Conservation (phyloP, 2,113 vertebrate species). For the Corydoras sp. region DNA sequence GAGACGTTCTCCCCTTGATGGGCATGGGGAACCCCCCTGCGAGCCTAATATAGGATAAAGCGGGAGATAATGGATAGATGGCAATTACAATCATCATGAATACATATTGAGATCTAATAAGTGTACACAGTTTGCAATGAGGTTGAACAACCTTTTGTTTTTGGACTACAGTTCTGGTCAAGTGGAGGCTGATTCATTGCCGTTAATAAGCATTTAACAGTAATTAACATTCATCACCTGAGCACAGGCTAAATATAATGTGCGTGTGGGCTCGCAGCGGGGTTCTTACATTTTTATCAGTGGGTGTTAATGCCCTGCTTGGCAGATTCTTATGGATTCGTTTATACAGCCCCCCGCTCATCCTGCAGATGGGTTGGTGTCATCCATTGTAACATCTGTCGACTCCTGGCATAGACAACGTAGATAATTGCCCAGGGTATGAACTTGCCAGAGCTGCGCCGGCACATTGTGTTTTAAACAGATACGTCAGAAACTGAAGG, state of each 20-base stretch:
- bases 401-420: neutral
- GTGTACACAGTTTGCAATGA: too few species aligned
- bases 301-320: slow-evolving; percentile 6
- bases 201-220: neutral
- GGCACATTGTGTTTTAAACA: neutral
- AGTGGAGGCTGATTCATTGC: neutral
- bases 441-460: neutral
- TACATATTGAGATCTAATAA: too few species aligned
- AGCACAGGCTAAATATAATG: slow-evolving; percentile 1
- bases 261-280: neutral
- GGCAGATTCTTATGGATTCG: neutral
- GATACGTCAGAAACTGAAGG: neutral
- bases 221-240: slow-evolving; percentile 23
- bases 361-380: slow-evolving; percentile 33
- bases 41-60: too few species aligned
- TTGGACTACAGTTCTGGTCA: neutral
- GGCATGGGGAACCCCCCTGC: too few species aligned
- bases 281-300: slow-evolving; percentile 10
- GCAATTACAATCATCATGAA: too few species aligned
- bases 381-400: slow-evolving; percentile 37
- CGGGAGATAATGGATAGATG: too few species aligned
- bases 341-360: neutral
- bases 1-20: too few species aligned
- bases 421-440: neutral
- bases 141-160: too few species aligned